These are phyloP conservation scores for Sminthurinus aureus DNA, from an alignment of 2,888 invertebrate genomes.

Conservation along the genomic window DNA sequence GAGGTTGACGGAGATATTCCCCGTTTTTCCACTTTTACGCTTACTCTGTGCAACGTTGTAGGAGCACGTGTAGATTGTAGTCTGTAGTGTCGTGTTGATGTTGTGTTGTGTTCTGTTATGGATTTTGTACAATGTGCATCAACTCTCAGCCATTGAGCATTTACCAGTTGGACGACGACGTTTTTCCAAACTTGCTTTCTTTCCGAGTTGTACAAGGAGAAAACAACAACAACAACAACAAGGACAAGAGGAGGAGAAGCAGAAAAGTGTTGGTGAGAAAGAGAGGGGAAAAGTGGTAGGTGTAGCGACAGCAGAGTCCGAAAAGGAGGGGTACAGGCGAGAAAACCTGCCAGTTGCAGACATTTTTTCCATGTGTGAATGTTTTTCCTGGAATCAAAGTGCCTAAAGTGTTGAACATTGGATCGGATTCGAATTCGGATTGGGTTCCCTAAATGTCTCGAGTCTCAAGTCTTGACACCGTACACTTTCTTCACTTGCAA, in stretches of 20 bases:
- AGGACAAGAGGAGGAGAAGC: background rate
- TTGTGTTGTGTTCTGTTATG: too few relatives aligned
- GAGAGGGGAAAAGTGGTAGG: background rate
- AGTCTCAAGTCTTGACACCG: constrained; percentile 6
- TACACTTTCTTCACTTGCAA: constrained; percentile 1
- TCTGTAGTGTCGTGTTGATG: too few relatives aligned
- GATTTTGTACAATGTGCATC: background rate
- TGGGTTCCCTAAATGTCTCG: too few relatives aligned
- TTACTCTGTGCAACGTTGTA: too few relatives aligned
- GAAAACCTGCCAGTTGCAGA: constrained; percentile 15
- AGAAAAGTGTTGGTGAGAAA: background rate
- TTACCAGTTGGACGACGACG: background rate
- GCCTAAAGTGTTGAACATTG: constrained; percentile 15
- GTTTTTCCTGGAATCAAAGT: background rate
- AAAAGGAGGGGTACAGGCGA: background rate
- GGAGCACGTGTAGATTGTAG: too few relatives aligned
- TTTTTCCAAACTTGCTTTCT: background rate
- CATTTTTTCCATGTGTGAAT: background rate
- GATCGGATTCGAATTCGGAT: too few relatives aligned
- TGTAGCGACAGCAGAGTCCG: background rate
- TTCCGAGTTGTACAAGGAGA: background rate
- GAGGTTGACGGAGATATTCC: constrained; percentile 13
- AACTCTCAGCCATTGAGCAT: background rate
- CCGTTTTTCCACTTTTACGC: background rate
- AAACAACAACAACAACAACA: constrained; percentile 1